Evolutionary conservation across 1,140 invertebrate genomes (phyloP), one percentile per base, ranked within the genome.

Genomic region (Mizuhopecten yessoensis): DNA sequence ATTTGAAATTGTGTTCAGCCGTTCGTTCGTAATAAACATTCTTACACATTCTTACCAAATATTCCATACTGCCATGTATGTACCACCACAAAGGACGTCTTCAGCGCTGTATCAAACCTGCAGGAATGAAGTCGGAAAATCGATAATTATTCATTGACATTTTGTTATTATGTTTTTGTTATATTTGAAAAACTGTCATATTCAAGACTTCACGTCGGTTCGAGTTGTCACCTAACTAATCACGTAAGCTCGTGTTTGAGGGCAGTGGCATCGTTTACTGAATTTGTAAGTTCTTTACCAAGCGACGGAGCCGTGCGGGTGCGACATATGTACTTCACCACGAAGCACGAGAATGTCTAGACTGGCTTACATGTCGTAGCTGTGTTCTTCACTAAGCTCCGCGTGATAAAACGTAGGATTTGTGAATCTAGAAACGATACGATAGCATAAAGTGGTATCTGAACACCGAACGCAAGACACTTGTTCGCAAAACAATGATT

Each of bases 61-160:
- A 75, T 45, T 45, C 57, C 23, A 11, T 29, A 29, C 45, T 15
- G 20, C 45, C 45, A 9, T 29, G 57, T 75, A 75, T 75, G n/a
- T 75, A 75, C 23, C 29, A 5, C 11, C 29, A 29, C n/a, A 75
- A 29, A 75, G n/a, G 5, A 17, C 57, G n/a, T 7, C 23, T 75
- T 29, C 45, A 0, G 57, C 3, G n/a, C n/a, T n/a, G 57, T 75
- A 29, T 75, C 11, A 75, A n/a, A 75, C n/a, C 57, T n/a, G n/a
- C n/a, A 29, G 57, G 57, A n/a, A 29, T n/a, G 57, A 75, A n/a
- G 57, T n/a, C 23, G 3, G 23, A 75, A 75, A 75, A 75, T 75
- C 57, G 57, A 75, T 75, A 75, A 75, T 75, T 75, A 75, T 45
- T 45, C 42, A 45, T 75, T 29, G 57, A 11, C 57, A 75, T 75